phyloP scores from a whole-genome alignment of 2,113 vertebrate species.

The Otolemur garnettii region DNA sequence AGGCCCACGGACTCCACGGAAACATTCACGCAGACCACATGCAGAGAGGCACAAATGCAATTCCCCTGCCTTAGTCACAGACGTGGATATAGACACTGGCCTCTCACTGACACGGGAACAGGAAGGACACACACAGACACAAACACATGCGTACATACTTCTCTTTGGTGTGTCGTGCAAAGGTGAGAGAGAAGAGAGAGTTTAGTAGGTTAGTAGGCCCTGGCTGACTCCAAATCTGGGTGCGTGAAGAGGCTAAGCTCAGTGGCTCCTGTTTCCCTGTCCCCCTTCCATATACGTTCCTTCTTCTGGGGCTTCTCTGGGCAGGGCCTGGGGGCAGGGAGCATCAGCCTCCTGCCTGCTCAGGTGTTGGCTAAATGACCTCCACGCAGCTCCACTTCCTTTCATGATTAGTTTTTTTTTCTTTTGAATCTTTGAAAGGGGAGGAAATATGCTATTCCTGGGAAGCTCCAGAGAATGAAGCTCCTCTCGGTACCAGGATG shows the following conservation, averaged over 20 bases:
- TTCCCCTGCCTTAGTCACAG: conserved; percentile 46
- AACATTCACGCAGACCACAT: conserved; percentile 26
- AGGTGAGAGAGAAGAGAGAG: neutral
- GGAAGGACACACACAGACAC: conserved; percentile 4
- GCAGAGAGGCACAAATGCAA: neutral
- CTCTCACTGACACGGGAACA: conserved; percentile 37
- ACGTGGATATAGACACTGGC: neutral
- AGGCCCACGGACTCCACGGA: neutral
- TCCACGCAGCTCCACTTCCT: neutral
- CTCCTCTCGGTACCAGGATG: neutral
- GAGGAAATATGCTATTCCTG: neutral
- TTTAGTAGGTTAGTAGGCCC: conserved; percentile 31
- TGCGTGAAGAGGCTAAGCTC: accelerated
- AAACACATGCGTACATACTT: conserved; percentile 49
- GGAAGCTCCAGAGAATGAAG: neutral
- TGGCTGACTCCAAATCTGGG: neutral
- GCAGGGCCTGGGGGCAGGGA: neutral
- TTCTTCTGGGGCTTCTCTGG: neutral
- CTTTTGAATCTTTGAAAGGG: neutral
- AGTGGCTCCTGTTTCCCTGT: neutral
- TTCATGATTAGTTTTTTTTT: neutral
- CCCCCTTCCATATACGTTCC: neutral
- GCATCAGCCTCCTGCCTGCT: neutral
- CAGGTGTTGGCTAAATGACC: neutral
- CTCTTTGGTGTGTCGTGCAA: conserved; percentile 69